Conservation (phyloP, 2,888 invertebrate species). For the Calameuta filiformis region DNA sequence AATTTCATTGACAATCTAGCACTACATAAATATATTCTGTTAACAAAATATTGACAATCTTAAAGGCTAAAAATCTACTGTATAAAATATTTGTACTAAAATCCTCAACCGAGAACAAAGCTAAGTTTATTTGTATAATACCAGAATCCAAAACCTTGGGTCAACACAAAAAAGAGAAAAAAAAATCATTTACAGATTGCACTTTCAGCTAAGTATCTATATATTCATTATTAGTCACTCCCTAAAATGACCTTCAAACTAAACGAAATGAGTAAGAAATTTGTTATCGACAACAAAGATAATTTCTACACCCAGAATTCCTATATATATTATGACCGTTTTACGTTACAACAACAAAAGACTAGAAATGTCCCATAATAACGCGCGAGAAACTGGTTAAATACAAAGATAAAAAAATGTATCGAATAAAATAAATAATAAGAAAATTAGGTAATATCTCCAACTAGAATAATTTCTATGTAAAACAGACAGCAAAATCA, state of each 20-base stretch:
- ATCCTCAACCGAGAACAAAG: background rate
- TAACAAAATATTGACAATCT: background rate
- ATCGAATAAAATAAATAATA: background rate
- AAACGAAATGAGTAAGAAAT: background rate
- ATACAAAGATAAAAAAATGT: constrained; percentile 3
- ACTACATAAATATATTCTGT: background rate
- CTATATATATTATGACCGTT: background rate
- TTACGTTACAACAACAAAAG: background rate
- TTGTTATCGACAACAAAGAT: background rate
- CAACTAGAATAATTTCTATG: background rate
- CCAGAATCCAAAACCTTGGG: background rate
- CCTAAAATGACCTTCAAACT: background rate
- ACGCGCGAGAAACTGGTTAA: background rate
- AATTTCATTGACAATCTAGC: background rate
- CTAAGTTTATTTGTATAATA: background rate
- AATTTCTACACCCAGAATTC: background rate
- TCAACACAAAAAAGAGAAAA: background rate
- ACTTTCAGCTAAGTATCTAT: background rate
- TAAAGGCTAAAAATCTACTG: background rate
- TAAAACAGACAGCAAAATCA: background rate
- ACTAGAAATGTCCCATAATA: background rate
- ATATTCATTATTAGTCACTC: background rate
- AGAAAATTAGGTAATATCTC: background rate
- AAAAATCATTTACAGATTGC: background rate
- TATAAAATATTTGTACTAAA: background rate